Conservation (phyloP, 2,113 vertebrate genomes). For the Amphiprion percula region DNA sequence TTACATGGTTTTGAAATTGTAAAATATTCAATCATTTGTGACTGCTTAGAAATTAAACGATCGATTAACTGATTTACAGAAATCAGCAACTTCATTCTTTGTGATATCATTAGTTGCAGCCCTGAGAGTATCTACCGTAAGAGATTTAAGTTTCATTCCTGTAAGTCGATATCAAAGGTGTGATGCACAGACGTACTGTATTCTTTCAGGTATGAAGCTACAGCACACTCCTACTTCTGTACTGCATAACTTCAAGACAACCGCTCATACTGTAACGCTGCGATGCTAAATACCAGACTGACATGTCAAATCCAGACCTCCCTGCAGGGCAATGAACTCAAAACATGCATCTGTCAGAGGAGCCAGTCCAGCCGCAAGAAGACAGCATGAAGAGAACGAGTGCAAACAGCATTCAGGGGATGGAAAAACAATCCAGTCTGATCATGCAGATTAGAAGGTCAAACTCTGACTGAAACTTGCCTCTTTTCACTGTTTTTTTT, state of each 20-base stretch:
- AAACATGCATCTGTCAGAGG: constrained; percentile 60
- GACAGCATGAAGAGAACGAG: constrained; percentile 37
- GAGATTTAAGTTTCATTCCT: too few species aligned
- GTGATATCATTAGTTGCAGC: not conserved
- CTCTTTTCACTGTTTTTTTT: constrained; percentile 67
- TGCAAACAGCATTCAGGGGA: constrained; percentile 30
- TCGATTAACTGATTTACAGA: too few species aligned
- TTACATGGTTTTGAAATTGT: too few species aligned
- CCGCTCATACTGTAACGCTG: constrained; percentile 15
- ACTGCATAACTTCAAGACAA: not conserved
- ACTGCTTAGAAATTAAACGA: too few species aligned
- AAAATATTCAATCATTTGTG: too few species aligned
- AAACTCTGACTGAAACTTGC: constrained; percentile 72
- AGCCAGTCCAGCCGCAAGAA: constrained; percentile 3
- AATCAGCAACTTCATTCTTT: not conserved
- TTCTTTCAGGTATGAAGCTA: not conserved
- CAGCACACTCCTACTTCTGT: constrained; percentile 5
- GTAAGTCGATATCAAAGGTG: too few species aligned
- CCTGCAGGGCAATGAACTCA: constrained; percentile 34
- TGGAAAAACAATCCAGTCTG: constrained; percentile 33
- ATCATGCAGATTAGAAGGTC: constrained; percentile 74
- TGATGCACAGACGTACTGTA: not conserved
- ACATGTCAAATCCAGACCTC: constrained; percentile 53
- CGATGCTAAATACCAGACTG: constrained; percentile 58
- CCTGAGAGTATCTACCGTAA: too few species aligned